Evolutionary conservation across 2,797 vertebrate species (phyloP).

Genomic region (Gadopsis marmoratus): DNA sequence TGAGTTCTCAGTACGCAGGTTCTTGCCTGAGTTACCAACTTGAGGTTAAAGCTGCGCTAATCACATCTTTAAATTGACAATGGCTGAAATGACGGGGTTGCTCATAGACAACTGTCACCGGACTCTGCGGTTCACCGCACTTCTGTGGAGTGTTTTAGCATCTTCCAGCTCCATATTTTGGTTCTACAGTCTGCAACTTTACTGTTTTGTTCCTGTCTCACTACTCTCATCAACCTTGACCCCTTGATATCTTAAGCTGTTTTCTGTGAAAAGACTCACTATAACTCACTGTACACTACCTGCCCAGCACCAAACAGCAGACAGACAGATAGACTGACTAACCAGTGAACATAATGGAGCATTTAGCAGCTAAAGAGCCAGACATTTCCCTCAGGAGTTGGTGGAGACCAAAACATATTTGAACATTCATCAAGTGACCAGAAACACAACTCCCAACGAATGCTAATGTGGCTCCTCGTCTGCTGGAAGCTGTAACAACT

Average conservation of each 20-base stretch:
- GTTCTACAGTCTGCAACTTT: neutral
- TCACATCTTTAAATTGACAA: neutral
- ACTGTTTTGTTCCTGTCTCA: neutral
- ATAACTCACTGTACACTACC: neutral
- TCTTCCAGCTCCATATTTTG: conserved; percentile 4
- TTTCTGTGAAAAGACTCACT: neutral
- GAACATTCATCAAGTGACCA: conserved; percentile 10
- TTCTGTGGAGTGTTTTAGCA: neutral
- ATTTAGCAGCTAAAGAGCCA: conserved; percentile 31
- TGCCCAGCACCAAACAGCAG: conserved; percentile 9
- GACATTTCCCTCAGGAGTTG: conserved; percentile 16
- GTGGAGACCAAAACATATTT: conserved; percentile 16
- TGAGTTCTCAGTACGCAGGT: neutral
- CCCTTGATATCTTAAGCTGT: neutral
- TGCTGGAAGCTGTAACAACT: neutral
- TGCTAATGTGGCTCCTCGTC: neutral
- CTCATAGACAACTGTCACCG: neutral
- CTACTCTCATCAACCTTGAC: neutral
- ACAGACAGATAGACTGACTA: conserved; percentile 11
- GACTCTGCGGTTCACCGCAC: neutral
- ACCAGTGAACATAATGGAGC: neutral
- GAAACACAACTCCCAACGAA: neutral
- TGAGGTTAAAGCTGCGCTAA: conserved; percentile 16
- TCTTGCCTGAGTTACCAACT: neutral
- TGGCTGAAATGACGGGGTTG: neutral